Conservation (phyloP, 2,797 vertebrate species). For the Nyctibius grandis region DNA sequence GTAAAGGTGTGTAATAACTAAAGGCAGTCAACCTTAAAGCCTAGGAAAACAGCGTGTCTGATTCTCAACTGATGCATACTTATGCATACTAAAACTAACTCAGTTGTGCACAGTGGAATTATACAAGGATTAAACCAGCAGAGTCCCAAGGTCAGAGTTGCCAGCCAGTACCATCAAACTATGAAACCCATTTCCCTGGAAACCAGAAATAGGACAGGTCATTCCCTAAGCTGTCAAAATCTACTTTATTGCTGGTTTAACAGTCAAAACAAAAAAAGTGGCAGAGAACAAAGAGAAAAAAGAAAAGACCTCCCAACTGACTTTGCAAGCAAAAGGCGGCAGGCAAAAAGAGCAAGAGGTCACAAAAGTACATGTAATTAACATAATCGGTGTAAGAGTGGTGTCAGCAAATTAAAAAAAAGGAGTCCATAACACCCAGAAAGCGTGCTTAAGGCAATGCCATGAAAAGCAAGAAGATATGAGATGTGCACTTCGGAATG, state of each 20-base stretch:
- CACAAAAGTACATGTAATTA: slow-evolving; percentile 36
- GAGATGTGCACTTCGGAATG: background rate
- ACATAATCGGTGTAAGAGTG: slow-evolving; percentile 50
- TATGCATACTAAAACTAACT: slow-evolving; percentile 10
- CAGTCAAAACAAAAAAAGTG: slow-evolving; percentile 20
- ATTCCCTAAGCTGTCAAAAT: slow-evolving; percentile 32
- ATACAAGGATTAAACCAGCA: background rate
- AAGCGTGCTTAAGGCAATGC: background rate
- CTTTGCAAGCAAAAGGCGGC: slow-evolving; percentile 44
- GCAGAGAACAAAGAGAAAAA: slow-evolving; percentile 29
- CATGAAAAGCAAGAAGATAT: background rate
- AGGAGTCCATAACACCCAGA: slow-evolving; percentile 6
- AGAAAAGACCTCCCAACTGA: slow-evolving; percentile 38
- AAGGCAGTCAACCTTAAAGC: slow-evolving; percentile 27
- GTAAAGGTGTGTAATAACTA: slow-evolving; percentile 4
- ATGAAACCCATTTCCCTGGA: slow-evolving; percentile 29
- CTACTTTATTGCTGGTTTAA: slow-evolving; percentile 18
- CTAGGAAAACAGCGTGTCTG: background rate
- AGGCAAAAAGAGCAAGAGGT: slow-evolving; percentile 9
- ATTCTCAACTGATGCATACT: background rate
- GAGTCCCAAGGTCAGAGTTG: slow-evolving; percentile 7
- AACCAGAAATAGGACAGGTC: slow-evolving; percentile 12
- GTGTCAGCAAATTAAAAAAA: slow-evolving; percentile 61
- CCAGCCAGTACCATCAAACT: background rate
- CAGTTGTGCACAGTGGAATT: background rate